Base-by-base conservation (phyloP, 2,113 vertebrate genomes). In the Chauna torquata region DNA sequence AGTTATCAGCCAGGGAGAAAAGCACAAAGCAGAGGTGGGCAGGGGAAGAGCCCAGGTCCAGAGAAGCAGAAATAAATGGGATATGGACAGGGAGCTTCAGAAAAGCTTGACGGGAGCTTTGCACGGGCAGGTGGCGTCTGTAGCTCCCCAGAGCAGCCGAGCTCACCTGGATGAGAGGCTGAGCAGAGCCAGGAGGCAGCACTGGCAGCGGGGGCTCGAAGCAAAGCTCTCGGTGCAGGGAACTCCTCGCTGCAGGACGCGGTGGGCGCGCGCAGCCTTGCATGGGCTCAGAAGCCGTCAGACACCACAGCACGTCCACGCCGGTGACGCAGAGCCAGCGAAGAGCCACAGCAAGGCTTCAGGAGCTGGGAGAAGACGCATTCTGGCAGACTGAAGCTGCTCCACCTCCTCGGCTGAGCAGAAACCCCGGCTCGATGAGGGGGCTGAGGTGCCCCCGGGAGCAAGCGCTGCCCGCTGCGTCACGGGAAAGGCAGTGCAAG, bases 321-420 rank as follows among this genome's bases (percentile, higher is more conserved):
- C 5, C 44, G 5, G 70, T 71, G 66, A 18, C 3, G 3, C 25
- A 0, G n/a, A 62, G 81, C 61, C 14, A 0, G 75, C 7, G 2
- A 62, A 8, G 36, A 93, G 84, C 68, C 83, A 12, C 40, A 0
- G 89, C 4, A 9, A 49, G 40, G 27, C 68, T 40, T 55, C 82
- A 42, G 45, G 76, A 76, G 66, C 70, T 68, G 77, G 71, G 66
- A 72, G 85, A 42, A 97, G 83, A 44, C 76, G 65, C 59, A 59
- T 86, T 16, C 69, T 68, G 77, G 71, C 70, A 72, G 85, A 42
- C 69, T 75, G 22, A 78, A 93, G 89, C 64, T 49, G 74, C 90
- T 80, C 90, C 66, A 32, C 82, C 92, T 87, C 89, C 81, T 3
- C 85, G 82, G 75, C 54, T 6, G 5, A 61, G 92, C 7, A 2